Conservation (phyloP, 2,888 invertebrate genomes). For the Adineta ricciae region DNA sequence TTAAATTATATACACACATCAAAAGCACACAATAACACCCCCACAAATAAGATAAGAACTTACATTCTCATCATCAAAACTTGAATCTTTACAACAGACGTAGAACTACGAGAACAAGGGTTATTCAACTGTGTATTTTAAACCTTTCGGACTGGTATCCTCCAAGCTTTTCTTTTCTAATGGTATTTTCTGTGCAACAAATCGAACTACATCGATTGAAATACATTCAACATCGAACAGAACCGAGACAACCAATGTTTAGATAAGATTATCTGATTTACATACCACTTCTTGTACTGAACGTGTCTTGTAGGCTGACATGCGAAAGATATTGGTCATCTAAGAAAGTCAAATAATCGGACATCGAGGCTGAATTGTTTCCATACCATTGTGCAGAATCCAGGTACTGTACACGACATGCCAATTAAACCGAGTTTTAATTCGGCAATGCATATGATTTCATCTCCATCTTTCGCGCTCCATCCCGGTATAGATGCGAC, state of each 20-base stretch:
- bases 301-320: not conserved
- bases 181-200: too few relatives aligned
- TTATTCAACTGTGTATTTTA: too few relatives aligned
- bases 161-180: too few relatives aligned
- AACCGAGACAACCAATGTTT: too few relatives aligned
- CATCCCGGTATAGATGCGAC: slow-evolving; percentile 77
- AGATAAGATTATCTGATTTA: not conserved
- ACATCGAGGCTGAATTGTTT: not conserved
- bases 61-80: not conserved
- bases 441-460: slow-evolving; percentile 96
- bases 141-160: too few relatives aligned
- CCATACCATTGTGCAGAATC: slow-evolving; percentile 74
- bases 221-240: too few relatives aligned
- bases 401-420: slow-evolving; percentile 96
- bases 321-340: slow-evolving; percentile 20
- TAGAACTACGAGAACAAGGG: not conserved
- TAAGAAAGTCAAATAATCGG: not conserved
- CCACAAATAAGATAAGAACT: not conserved
- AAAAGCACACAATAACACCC: not conserved
- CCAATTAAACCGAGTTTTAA: slow-evolving; percentile 98
- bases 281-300: not conserved
- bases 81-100: not conserved
- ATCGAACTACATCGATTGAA: too few relatives aligned
- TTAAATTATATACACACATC: too few relatives aligned
- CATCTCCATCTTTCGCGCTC: slow-evolving; percentile 99